Evolutionary conservation across 2,113 vertebrate genomes (phyloP).

Genomic region (Pelusios castaneus): DNA sequence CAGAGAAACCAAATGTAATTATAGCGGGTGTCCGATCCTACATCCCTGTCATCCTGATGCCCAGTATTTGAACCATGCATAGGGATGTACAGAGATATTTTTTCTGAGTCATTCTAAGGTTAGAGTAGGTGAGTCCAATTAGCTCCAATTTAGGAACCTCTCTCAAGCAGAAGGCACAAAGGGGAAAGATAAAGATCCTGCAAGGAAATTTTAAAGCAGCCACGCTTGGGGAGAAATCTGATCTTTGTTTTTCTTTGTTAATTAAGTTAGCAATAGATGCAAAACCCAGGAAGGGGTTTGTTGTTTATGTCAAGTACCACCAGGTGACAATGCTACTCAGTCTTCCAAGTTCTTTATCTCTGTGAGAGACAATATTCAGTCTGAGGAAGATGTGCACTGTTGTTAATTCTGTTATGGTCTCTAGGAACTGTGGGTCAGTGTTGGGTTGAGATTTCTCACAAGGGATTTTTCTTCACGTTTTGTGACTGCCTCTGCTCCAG

Average conservation of each 20-base stretch:
- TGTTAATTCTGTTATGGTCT: not conserved
- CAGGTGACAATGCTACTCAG: not conserved
- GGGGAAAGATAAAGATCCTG: not conserved
- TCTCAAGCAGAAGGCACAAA: not conserved
- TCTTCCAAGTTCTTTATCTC: not conserved
- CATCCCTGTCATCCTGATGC: not conserved
- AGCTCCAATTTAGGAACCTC: not conserved
- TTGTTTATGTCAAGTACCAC: not conserved
- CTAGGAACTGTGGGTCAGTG: not conserved
- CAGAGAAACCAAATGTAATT: not conserved
- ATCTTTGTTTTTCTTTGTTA: not conserved
- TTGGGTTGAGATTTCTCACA: not conserved
- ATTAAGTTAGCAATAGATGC: not conserved
- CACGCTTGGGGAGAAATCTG: not conserved
- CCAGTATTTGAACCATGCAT: not conserved
- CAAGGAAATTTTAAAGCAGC: not conserved
- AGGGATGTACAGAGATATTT: not conserved
- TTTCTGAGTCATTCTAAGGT: not conserved
- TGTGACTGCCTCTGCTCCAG: not conserved
- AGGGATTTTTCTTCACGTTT: not conserved
- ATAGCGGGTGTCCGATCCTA: not conserved
- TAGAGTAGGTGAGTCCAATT: not conserved
- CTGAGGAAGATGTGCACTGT: not conserved
- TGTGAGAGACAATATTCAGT: not conserved
- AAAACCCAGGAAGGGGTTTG: not conserved